A percentile compares a stretch with the other conserved stretches of the same genome.
These are phyloP conservation scores for Drosophila pseudoobscura DNA, from an alignment of 1,140 invertebrate genomes.

Conservation along the genomic window DNA sequence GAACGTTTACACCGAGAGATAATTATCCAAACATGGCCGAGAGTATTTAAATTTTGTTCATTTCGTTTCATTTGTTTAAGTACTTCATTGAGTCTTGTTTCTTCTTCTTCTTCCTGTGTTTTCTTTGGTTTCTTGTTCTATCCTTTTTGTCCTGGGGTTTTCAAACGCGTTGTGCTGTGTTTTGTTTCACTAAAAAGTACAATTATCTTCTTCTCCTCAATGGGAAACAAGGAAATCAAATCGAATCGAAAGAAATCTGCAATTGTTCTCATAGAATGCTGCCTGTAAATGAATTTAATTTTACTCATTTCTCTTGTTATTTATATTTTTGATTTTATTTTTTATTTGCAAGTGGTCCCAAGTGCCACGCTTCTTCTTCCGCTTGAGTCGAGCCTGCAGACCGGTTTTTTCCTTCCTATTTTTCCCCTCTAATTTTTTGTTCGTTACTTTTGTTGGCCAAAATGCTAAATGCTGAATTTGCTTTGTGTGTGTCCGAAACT, in stretches of 20 bases:
- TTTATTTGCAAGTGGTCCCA: constrained; percentile 22
- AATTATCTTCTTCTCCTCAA: constrained; percentile 51
- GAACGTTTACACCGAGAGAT: constrained; percentile 83
- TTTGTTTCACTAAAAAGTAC: constrained; percentile 70
- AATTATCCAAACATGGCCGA: constrained; percentile 83
- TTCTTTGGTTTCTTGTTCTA: constrained; percentile 47
- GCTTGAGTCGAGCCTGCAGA: constrained; percentile 26
- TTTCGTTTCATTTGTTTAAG: constrained; percentile 52
- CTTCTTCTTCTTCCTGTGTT: constrained; percentile 15
- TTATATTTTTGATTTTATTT: constrained; percentile 1
- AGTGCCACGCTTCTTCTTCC: constrained; percentile 7
- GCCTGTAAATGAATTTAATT: constrained; percentile 74
- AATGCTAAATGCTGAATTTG: constrained; percentile 73
- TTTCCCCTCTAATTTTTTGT: background rate
- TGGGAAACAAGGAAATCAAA: constrained; percentile 33
- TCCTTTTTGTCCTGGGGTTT: constrained; percentile 48
- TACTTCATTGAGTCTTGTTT: constrained; percentile 51
- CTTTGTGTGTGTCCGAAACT: constrained; percentile 56
- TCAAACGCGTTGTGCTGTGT: constrained; percentile 57
- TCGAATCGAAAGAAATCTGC: constrained; percentile 41
- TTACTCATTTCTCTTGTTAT: constrained; percentile 26
- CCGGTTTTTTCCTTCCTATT: constrained; percentile 35
- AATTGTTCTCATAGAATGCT: constrained; percentile 63
- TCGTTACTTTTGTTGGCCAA: constrained; percentile 43
- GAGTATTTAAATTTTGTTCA: constrained; percentile 77